These are phyloP conservation scores for Mallateleia sp. DNA, from an alignment of 2,888 invertebrate genomes.

Conservation along the genomic window DNA sequence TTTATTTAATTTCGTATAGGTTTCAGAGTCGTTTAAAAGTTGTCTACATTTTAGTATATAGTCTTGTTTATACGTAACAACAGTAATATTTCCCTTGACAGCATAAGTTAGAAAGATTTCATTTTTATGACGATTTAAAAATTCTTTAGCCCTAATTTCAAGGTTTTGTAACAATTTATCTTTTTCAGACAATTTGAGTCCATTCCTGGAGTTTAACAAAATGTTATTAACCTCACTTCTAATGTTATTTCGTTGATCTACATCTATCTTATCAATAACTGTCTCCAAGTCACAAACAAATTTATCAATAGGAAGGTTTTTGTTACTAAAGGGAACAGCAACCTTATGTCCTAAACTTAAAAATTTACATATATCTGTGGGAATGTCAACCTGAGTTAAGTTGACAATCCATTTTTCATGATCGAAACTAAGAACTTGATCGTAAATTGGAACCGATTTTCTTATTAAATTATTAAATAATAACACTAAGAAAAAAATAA, in stretches of 20 bases:
- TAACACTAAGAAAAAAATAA: too few relatives aligned
- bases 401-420: conserved; percentile 13
- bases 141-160: not conserved
- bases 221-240: conserved; percentile 15
- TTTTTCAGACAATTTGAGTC: not conserved
- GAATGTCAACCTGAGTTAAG: conserved; percentile 8
- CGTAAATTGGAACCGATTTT: too few relatives aligned
- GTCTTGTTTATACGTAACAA: not conserved
- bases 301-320: conserved; percentile 21
- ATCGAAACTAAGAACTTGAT: too few relatives aligned
- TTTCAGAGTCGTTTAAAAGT: not conserved
- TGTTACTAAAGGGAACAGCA: conserved; percentile 2
- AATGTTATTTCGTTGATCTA: not conserved
- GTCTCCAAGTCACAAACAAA: conserved; percentile 16
- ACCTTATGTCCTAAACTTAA: conserved; percentile 25
- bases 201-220: not conserved
- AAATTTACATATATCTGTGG: conserved; percentile 9
- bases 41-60: not conserved
- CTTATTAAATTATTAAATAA: too few relatives aligned
- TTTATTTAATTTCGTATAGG: not conserved
- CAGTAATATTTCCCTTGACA: not conserved
- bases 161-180: not conserved
- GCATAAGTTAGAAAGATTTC: not conserved
- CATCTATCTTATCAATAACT: not conserved
- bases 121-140: not conserved